phyloP scores from a whole-genome alignment of 2,888 invertebrate species.

The Lypha dubia region DNA sequence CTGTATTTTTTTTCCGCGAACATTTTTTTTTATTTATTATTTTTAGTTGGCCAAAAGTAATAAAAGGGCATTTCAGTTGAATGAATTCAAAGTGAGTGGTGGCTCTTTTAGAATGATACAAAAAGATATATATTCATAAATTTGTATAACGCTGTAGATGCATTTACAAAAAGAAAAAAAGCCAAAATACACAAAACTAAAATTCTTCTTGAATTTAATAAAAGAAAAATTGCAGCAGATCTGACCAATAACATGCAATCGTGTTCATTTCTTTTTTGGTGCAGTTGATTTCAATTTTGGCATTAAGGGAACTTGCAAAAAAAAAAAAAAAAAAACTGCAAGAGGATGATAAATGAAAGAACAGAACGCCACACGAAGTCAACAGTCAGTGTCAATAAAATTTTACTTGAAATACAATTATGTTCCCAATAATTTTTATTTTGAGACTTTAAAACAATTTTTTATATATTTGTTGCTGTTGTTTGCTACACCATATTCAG shows the following conservation, averaged over 20 bases:
- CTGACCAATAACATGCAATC: conserved; percentile 66
- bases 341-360: conserved; percentile 3
- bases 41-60: conserved; percentile 61
- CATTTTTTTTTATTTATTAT: conserved; percentile 31
- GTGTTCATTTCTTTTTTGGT: conserved; percentile 1
- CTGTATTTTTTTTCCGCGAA: not conserved
- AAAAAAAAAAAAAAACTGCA: too few species aligned
- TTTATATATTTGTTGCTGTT: conserved; percentile 15
- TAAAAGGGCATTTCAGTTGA: conserved; percentile 67
- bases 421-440: conserved; percentile 68
- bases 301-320: conserved; percentile 38
- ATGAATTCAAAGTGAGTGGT: conserved; percentile 49
- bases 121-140: conserved; percentile 56
- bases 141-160: conserved; percentile 57
- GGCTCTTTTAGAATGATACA: conserved; percentile 5
- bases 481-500: conserved; percentile 3
- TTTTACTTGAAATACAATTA: conserved; percentile 72
- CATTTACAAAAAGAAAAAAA: conserved; percentile 60
- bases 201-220: conserved; percentile 29
- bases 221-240: conserved; percentile 31
- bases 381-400: conserved; percentile 71
- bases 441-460: conserved; percentile 9
- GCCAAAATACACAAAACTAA: conserved; percentile 2
- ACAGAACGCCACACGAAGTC: conserved; percentile 52
- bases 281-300: conserved; percentile 24